phyloP scores from a whole-genome alignment of 2,113 vertebrate species.

The Cyprinodon variegatus region DNA sequence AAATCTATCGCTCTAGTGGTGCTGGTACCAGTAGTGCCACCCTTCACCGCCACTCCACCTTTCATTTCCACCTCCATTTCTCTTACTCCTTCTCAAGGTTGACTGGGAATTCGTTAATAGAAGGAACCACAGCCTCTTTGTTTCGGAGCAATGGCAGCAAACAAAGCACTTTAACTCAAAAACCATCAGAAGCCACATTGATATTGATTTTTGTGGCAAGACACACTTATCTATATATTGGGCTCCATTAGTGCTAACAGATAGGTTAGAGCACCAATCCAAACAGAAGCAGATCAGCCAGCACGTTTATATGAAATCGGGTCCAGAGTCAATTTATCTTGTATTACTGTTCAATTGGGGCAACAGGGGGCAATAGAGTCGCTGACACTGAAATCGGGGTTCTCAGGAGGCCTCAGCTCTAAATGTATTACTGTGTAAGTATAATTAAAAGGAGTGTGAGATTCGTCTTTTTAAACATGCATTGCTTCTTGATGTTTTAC shows the following conservation, averaged over 20 bases:
- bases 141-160: slow-evolving; percentile 59
- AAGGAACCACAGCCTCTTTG: slow-evolving; percentile 45
- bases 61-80: slow-evolving; percentile 46
- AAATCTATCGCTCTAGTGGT: slow-evolving; percentile 67
- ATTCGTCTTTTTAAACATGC: not conserved
- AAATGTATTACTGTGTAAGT: not conserved
- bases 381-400: slow-evolving; percentile 54
- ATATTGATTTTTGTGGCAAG: slow-evolving; percentile 82
- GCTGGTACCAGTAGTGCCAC: slow-evolving; percentile 32
- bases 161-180: slow-evolving; percentile 71
- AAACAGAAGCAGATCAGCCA: slow-evolving; percentile 63
- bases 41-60: slow-evolving; percentile 38
- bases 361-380: slow-evolving; percentile 68
- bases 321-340: slow-evolving; percentile 74
- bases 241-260: slow-evolving; percentile 75
- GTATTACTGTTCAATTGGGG: slow-evolving; percentile 66
- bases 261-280: slow-evolving; percentile 61
- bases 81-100: slow-evolving; percentile 59
- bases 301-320: slow-evolving; percentile 74
- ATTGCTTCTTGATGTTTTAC: not conserved
- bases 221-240: slow-evolving; percentile 80
- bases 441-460: not conserved
- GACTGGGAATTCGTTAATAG: slow-evolving; percentile 64
- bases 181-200: slow-evolving; percentile 76
- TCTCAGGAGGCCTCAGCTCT: not conserved